These are phyloP conservation scores for Frankliniella intonsa DNA, from an alignment of 2,888 invertebrate genomes.

Conservation along the genomic window DNA sequence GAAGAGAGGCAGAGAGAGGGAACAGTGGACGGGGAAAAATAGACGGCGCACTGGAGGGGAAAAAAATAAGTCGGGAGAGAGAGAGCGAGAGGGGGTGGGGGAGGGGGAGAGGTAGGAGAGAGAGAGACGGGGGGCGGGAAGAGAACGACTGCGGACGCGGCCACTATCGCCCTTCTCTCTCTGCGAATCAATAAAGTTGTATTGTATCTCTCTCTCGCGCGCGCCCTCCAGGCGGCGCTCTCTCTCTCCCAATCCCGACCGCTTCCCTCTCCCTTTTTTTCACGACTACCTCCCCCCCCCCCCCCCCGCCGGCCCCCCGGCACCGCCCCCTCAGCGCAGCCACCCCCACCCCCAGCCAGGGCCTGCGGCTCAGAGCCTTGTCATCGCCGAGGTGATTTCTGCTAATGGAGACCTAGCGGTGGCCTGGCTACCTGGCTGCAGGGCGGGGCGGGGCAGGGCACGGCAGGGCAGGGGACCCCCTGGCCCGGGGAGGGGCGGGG, in stretches of 20 bases:
- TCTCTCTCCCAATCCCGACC: not conserved
- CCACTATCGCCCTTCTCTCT: not conserved
- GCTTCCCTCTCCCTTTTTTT: not conserved
- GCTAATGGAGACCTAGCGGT: too few relatives aligned
- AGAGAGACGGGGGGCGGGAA: conserved; percentile 28
- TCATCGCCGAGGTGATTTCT: too few relatives aligned
- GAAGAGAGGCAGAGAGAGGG: not conserved
- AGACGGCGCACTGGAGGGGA: conserved; percentile 27
- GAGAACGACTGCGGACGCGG: conserved; percentile 27
- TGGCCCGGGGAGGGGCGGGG: too few relatives aligned
- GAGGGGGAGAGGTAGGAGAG: conserved; percentile 27
- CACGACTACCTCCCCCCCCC: not conserved
- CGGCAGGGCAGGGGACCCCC: too few relatives aligned
- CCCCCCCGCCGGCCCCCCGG: not conserved
- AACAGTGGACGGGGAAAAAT: not conserved
- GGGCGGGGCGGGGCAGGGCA: too few relatives aligned
- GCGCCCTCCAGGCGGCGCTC: not conserved
- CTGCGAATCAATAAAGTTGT: conserved; percentile 21
- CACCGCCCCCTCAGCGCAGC: too few relatives aligned
- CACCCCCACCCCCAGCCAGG: too few relatives aligned
- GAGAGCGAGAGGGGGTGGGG: conserved; percentile 20
- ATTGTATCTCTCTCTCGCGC: conserved; percentile 1
- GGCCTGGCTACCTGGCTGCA: too few relatives aligned
- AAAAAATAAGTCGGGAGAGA: not conserved
- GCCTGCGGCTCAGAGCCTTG: too few relatives aligned